These are phyloP conservation scores for Strix aluco DNA, from an alignment of 2,113 vertebrate genomes.

Conservation along the genomic window DNA sequence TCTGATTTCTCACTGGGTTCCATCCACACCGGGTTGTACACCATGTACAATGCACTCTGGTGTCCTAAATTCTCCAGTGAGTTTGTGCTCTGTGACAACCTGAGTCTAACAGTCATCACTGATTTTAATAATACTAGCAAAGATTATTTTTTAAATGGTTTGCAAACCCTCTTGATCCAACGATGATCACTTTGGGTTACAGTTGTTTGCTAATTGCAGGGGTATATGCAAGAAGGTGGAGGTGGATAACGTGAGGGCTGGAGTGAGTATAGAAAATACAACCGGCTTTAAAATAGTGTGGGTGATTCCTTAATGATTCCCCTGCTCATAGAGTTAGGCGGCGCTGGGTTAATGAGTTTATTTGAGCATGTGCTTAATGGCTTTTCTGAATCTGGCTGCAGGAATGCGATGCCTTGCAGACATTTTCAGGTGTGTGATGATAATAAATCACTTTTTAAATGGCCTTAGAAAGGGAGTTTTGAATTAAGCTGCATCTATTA, in stretches of 20 bases:
- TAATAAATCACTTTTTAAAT: conserved; percentile 49
- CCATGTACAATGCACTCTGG: rapidly evolving
- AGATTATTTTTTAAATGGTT: not conserved
- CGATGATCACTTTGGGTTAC: rapidly evolving
- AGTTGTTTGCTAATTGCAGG: not conserved
- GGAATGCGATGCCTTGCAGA: not conserved
- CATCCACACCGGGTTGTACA: not conserved
- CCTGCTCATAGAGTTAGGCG: not conserved
- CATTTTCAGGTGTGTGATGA: conserved; percentile 9
- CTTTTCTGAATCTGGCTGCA: not conserved
- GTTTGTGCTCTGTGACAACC: not conserved
- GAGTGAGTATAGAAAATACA: not conserved
- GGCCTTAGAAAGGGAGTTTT: not conserved
- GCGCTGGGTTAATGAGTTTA: not conserved
- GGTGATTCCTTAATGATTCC: not conserved
- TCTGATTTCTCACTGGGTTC: not conserved
- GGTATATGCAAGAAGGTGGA: not conserved
- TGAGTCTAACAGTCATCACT: not conserved
- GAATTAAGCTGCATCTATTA: not conserved
- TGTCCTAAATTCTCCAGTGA: rapidly evolving
- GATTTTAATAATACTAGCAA: not conserved
- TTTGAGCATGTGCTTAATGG: not conserved
- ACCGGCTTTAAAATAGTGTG: not conserved
- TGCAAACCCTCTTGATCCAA: not conserved
- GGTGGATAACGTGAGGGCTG: not conserved